A percentile compares a stretch with the other conserved stretches of the same genome.
Conservation (phyloP, 2,113 vertebrate genomes). For the Notarius quadriscutis region DNA sequence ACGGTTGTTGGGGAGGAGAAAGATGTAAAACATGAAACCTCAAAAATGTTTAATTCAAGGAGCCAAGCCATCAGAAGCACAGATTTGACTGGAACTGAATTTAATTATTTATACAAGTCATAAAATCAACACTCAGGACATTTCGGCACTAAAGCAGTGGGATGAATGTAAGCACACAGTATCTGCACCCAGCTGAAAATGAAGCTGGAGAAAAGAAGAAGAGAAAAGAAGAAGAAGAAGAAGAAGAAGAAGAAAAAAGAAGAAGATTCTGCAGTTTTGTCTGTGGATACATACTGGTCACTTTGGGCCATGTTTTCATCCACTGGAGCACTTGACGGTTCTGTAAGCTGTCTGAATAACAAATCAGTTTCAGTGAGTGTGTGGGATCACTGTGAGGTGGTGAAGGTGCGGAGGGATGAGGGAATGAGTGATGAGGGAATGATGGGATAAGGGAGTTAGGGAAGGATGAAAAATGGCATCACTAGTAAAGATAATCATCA, state of each 20-base stretch:
- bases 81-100: not conserved
- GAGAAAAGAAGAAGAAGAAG: no score
- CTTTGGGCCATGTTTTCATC: slow-evolving; percentile 83
- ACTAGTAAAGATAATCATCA: not conserved
- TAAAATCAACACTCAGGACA: not conserved
- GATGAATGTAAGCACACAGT: not conserved
- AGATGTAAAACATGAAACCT: not conserved
- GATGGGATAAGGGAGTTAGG: slow-evolving; percentile 1
- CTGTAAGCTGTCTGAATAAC: slow-evolving; percentile 81
- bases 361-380: slow-evolving; percentile 74
- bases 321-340: slow-evolving; percentile 82
- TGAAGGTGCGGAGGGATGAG: slow-evolving; percentile 45
- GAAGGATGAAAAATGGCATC: not conserved
- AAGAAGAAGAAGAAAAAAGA: not conserved
- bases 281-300: slow-evolving; percentile 77
- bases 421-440: slow-evolving; percentile 18
- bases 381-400: slow-evolving; percentile 49
- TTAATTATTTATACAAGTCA: not conserved
- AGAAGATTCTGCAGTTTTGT: slow-evolving; percentile 51
- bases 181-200: not conserved
- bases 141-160: not conserved
- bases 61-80: not conserved
- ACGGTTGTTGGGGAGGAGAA: no score
- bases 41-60: not conserved
- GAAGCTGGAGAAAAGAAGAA: no score